phyloP scores from a whole-genome alignment of 2,797 vertebrate species.

The Betta splendens region DNA sequence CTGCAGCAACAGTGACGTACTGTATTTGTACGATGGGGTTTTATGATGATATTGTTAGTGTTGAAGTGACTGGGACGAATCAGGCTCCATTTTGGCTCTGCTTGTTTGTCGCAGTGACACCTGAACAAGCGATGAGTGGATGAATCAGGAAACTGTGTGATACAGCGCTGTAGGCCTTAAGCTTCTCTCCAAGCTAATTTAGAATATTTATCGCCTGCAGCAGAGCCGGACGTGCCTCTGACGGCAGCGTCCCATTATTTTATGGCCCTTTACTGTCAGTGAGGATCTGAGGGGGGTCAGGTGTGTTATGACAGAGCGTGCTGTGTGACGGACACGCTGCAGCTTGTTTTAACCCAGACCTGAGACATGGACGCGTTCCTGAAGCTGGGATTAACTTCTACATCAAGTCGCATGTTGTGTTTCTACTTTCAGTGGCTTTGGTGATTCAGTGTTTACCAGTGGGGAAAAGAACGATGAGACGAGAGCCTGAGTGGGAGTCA shows the following conservation, averaged over 20 bases:
- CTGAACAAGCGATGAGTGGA: no score
- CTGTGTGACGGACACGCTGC: constrained; percentile 61
- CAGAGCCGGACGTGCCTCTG: constrained; percentile 24
- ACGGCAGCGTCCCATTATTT: constrained; percentile 23
- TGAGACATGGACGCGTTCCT: constrained; percentile 9
- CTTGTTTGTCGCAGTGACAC: constrained; percentile 70
- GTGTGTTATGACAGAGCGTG: constrained; percentile 75
- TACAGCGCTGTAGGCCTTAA: no score
- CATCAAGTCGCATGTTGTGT: no score
- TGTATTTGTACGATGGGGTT: no score
- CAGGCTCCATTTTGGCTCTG: constrained; percentile 57
- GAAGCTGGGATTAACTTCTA: no score
- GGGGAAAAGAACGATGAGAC: constrained; percentile 24
- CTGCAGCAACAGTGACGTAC: no score
- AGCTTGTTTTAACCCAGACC: no score
- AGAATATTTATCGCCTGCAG: constrained; percentile 12
- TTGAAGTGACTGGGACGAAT: constrained; percentile 59
- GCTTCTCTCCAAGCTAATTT: no score
- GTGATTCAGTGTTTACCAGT: constrained; percentile 38
- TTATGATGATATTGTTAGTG: constrained; percentile 66
- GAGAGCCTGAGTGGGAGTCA: background rate
- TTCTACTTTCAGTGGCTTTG: constrained; percentile 1
- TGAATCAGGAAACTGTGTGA: no score
- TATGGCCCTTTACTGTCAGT: no score
- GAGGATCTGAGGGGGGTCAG: constrained; percentile 71